Conservation (phyloP, 1,140 invertebrate species). For the Aphaenogaster floridana region DNA sequence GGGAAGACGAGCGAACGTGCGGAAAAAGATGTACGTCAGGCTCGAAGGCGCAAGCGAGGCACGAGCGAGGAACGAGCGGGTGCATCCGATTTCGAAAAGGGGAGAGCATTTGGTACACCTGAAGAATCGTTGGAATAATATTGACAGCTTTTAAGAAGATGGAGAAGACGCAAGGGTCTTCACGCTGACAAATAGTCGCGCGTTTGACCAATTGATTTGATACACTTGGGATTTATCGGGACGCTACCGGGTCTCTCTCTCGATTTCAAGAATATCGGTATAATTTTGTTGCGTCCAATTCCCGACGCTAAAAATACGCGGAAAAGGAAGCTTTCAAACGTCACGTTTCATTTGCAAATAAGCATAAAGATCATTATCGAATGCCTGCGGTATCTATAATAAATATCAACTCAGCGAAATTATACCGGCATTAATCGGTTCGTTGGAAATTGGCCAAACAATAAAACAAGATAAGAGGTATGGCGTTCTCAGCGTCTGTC, state of each 20-base stretch:
- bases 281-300: background rate
- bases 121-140: background rate
- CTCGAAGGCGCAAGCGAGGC: background rate
- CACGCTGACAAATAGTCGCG: background rate
- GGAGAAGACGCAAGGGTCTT: background rate
- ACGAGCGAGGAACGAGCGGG: background rate
- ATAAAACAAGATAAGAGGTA: constrained; percentile 12
- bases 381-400: background rate
- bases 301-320: background rate
- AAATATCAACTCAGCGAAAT: constrained; percentile 7
- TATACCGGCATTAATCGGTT: constrained; percentile 5
- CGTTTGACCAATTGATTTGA: background rate
- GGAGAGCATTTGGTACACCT: no score
- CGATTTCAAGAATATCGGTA: background rate
- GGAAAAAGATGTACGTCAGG: constrained; percentile 13
- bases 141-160: background rate
- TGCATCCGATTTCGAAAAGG: constrained; percentile 12
- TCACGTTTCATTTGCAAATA: background rate
- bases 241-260: no score
- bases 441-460: constrained; percentile 8
- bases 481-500: background rate
- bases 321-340: background rate
- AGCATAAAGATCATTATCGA: background rate
- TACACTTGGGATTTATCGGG: no score
- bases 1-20: constrained; percentile 24